These are phyloP conservation scores for Sinocyclocheilus rhinocerous DNA, from an alignment of 2,113 vertebrate species.

Conservation along the genomic window DNA sequence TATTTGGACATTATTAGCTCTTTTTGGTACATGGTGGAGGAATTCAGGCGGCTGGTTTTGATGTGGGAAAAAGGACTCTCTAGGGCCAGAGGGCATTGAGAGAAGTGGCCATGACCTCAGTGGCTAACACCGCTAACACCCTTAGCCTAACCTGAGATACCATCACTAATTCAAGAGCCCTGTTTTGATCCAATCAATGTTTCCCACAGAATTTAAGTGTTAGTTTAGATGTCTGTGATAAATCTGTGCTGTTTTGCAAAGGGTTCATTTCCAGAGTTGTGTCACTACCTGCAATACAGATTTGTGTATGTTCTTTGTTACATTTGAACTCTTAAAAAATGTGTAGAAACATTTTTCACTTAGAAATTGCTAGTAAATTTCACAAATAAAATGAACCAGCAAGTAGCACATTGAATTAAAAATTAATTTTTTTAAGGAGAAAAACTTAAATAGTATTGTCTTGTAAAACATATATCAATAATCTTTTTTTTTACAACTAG, in stretches of 20 bases:
- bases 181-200: slow-evolving; percentile 49
- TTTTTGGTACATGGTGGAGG: slow-evolving; percentile 81
- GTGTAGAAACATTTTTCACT: not conserved
- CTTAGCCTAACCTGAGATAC: slow-evolving; percentile 68
- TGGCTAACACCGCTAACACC: slow-evolving; percentile 68
- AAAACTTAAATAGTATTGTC: too few species aligned
- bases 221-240: slow-evolving; percentile 20
- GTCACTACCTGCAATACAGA: not conserved
- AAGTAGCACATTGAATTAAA: too few species aligned
- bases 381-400: too few species aligned
- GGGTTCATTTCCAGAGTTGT: not conserved
- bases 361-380: not conserved
- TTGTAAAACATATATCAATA: too few species aligned
- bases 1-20: slow-evolving; percentile 83
- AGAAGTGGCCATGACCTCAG: slow-evolving; percentile 67
- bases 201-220: slow-evolving; percentile 16
- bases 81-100: slow-evolving; percentile 77
- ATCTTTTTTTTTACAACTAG: too few species aligned
- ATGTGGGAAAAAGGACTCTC: slow-evolving; percentile 68
- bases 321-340: not conserved
- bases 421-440: too few species aligned
- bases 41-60: slow-evolving; percentile 81
- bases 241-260: not conserved
- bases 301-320: not conserved
- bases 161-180: slow-evolving; percentile 65